Evolutionary conservation across 2,797 vertebrate species (phyloP).

Genomic region (Hippopotamyrus pictus): DNA sequence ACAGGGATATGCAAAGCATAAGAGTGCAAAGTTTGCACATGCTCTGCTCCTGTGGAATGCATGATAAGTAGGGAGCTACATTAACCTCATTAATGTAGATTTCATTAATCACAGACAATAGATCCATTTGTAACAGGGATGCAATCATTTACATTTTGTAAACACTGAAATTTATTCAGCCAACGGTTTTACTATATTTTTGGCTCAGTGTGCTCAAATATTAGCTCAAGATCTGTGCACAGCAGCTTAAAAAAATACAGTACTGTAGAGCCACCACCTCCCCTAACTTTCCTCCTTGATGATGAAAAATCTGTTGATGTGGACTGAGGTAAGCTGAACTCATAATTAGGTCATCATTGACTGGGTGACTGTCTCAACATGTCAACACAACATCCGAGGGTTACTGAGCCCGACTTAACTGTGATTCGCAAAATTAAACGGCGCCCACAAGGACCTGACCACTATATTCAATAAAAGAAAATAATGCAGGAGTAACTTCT

Average conservation of each 20-base stretch:
- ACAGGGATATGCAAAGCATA: background rate
- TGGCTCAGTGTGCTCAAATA: slow-evolving; percentile 1
- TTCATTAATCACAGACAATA: background rate
- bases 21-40: background rate
- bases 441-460: background rate
- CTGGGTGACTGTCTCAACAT: background rate
- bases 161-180: background rate
- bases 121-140: background rate
- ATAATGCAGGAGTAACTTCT: background rate
- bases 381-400: background rate
- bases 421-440: background rate
- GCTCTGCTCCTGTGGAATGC: background rate
- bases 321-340: background rate
- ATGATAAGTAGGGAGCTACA: background rate
- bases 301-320: background rate
- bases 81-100: background rate
- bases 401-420: background rate
- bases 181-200: background rate
- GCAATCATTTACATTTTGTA: background rate
- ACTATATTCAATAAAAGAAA: background rate
- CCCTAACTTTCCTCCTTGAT: background rate
- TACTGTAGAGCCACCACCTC: background rate
- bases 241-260: background rate
- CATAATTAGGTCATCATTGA: background rate
- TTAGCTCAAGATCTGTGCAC: background rate